These are phyloP conservation scores for Eolophus roseicapilla DNA, from an alignment of 2,113 vertebrate genomes.

Conservation along the genomic window DNA sequence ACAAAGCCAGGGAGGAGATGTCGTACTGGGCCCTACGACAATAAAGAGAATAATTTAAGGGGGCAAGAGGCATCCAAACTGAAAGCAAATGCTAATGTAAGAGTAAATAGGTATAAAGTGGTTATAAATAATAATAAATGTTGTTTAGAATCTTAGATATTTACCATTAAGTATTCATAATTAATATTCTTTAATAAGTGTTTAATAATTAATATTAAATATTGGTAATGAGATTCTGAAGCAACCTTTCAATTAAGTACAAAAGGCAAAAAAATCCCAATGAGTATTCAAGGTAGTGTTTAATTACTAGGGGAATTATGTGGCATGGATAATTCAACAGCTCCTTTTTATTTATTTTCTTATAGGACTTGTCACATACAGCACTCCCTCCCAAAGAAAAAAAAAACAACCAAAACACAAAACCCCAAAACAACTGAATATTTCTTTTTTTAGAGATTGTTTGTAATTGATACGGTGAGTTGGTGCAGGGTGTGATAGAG, in stretches of 20 bases:
- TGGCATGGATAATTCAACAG: not conserved
- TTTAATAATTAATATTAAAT: not conserved
- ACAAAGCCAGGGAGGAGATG: not conserved
- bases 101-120: not conserved
- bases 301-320: not conserved
- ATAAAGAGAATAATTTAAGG: not conserved
- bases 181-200: not conserved
- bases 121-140: not conserved
- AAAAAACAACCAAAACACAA: not conserved
- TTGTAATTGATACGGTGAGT: not conserved
- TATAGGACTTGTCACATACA: not conserved
- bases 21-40: not conserved
- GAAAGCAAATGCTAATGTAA: not conserved
- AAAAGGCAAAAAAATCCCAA: rapidly evolving
- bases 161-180: not conserved
- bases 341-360: not conserved
- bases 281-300: not conserved
- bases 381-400: not conserved
- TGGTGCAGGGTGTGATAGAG: not conserved
- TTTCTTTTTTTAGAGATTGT: not conserved
- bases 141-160: not conserved
- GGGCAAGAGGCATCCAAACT: not conserved
- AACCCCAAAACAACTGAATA: not conserved
- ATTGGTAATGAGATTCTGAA: not conserved
- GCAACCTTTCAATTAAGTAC: not conserved